A percentile compares a stretch with the other conserved stretches of the same genome.
Conservation (phyloP, 1,140 invertebrate genomes). For the Lepidurus apus region DNA sequence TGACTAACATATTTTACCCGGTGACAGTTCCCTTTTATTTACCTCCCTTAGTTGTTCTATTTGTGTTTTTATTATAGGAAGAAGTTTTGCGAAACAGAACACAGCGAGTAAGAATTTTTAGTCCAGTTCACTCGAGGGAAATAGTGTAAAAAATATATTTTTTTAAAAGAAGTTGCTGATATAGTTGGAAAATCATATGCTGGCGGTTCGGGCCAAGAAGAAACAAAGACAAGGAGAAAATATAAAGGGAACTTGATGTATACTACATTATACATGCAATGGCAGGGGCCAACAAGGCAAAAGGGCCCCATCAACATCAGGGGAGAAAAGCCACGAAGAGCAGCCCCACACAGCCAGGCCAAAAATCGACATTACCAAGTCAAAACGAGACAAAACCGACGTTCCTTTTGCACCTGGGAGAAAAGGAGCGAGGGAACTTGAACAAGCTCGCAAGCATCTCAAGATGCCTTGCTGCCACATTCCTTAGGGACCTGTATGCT, state of each 20-base stretch:
- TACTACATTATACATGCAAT: constrained; percentile 20
- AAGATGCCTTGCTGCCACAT: constrained; percentile 15
- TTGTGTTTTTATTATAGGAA: background rate
- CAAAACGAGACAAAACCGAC: constrained; percentile 18
- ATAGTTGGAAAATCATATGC: background rate
- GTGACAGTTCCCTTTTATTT: constrained; percentile 3
- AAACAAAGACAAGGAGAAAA: background rate
- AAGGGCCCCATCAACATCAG: constrained; percentile 17
- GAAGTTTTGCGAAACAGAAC: background rate
- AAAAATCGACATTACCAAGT: constrained; percentile 12
- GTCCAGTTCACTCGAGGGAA: background rate
- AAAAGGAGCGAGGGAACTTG: background rate
- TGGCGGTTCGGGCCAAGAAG: background rate
- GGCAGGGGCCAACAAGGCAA: constrained; percentile 11
- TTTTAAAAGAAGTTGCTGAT: background rate
- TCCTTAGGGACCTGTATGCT: constrained; percentile 14
- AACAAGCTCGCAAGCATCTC: constrained; percentile 8
- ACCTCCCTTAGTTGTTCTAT: background rate
- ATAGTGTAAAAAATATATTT: background rate
- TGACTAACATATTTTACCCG: background rate
- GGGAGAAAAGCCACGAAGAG: background rate
- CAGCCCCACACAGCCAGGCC: background rate
- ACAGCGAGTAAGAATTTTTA: background rate
- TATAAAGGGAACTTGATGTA: background rate
- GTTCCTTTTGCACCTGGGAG: constrained; percentile 10